Evolutionary conservation across 2,797 vertebrate species (phyloP), one percentile per base, ranked within the genome.

Genomic region (Gastrophryne carolinensis): DNA sequence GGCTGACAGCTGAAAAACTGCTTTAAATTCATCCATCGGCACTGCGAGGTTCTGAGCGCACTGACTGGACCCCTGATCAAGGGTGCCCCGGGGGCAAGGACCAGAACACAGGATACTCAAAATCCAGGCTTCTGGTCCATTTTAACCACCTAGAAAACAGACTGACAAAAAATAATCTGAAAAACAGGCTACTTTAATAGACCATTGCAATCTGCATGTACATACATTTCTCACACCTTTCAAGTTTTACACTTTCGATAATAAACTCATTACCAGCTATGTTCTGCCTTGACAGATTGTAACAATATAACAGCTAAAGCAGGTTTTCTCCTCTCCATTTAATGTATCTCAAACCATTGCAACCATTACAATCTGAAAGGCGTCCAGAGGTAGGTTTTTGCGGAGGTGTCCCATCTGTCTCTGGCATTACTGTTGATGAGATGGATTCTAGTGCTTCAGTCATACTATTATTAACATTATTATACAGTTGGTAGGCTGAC

Each of bases 401-500:
- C 12, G 53, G 21, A 61, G 73, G 21, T 39, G 54, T 50, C 44
- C 73, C 73, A 75, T 75, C 73, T 75, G 73, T 50, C 54, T 7
- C 41, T 19, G 30, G 35, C 29, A 58, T n/a, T 37, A n/a, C 19
- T 58, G 37, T 24, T 47, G 39, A 35, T 57, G 60, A 41, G 27
- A 39, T 32, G 3, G 32, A 49, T 57, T 24, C 19, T 12, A 30
- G 17, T 17, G 34, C 47, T 30, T 50, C 52, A 75, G 30, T 11
- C 17, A 75, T 62, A 68, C 27, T 32, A 66, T 39, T 50, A 58
- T 58, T 52, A 64, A 78, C 68, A 41, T 72, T 37, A 65, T 39
- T 39, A 52, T 10, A 72, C 65, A 37, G 52, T 72, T 65, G 41
- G n/a, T 52, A 66, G 52, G 26, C 75, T 72, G 66, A 78, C 66